These are phyloP conservation scores for Vireo altiloquus DNA, from an alignment of 2,113 vertebrate species.

Conservation along the genomic window DNA sequence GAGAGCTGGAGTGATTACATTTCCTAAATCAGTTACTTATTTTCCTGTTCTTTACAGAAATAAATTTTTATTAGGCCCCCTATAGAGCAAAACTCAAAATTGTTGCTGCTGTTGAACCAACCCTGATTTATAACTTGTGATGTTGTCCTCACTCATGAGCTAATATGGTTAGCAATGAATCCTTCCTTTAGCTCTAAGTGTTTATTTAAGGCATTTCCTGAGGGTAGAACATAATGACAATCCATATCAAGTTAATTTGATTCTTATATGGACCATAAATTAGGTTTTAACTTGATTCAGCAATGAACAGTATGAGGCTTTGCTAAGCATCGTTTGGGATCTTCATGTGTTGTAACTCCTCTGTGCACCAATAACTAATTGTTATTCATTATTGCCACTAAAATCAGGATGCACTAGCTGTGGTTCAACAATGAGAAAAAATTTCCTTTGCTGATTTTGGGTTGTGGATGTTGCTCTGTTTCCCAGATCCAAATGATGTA, in stretches of 20 bases:
- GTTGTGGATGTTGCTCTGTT: not conserved
- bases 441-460: not conserved
- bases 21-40: not conserved
- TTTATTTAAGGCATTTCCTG: not conserved
- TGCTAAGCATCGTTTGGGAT: not conserved
- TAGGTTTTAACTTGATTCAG: not conserved
- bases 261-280: constrained; percentile 10
- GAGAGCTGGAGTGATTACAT: not conserved
- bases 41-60: not conserved
- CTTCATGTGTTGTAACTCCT: not conserved
- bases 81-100: not conserved
- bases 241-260: not conserved
- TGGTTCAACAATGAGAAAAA: not conserved
- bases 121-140: not conserved
- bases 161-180: not conserved
- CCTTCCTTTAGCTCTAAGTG: not conserved
- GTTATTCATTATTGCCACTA: not conserved
- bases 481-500: not conserved
- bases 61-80: not conserved
- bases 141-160: not conserved
- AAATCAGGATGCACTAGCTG: not conserved
- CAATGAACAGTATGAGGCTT: not conserved
- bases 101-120: not conserved
- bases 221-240: not conserved
- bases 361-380: not conserved